phyloP scores from a whole-genome alignment of 2,113 vertebrate species.

The Rafetus swinhoei region DNA sequence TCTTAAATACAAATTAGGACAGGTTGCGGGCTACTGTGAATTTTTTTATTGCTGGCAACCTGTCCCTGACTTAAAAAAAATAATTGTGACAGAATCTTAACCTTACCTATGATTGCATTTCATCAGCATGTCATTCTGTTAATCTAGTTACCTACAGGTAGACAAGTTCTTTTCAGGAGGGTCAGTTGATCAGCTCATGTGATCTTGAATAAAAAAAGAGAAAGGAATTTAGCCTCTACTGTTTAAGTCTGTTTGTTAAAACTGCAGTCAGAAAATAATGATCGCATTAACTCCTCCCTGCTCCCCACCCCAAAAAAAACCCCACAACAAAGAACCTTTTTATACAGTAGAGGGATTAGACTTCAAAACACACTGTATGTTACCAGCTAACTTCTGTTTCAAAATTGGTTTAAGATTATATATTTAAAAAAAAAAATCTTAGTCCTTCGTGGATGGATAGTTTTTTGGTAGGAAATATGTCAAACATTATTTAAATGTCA shows the following conservation, averaged over 20 bases:
- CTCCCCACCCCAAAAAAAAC: background rate
- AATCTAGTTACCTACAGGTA: slow-evolving; percentile 32
- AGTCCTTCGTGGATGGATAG: background rate
- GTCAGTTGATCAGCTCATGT: slow-evolving; percentile 58
- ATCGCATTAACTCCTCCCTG: background rate
- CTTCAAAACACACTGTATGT: slow-evolving; percentile 23
- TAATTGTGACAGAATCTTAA: too few species aligned
- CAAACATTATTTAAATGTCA: background rate
- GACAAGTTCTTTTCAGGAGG: slow-evolving; percentile 37
- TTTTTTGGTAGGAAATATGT: background rate
- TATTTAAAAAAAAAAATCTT: background rate
- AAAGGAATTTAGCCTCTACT: slow-evolving; percentile 62
- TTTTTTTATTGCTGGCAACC: too few species aligned
- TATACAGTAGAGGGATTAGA: slow-evolving; percentile 54
- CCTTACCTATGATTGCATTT: too few species aligned
- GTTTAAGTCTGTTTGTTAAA: slow-evolving; percentile 73
- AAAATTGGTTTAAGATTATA: background rate
- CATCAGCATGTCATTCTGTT: slow-evolving; percentile 5
- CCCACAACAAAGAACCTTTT: slow-evolving; percentile 50
- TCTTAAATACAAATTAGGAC: too few species aligned
- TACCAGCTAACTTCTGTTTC: background rate
- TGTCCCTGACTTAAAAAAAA: too few species aligned
- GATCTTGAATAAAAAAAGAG: slow-evolving; percentile 46
- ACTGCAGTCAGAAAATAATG: slow-evolving; percentile 57
- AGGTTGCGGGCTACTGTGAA: too few species aligned